A percentile compares a stretch with the other conserved stretches of the same genome.
Conservation (phyloP, 2,888 invertebrate genomes). For the Xanthorhoe spadicearia region DNA sequence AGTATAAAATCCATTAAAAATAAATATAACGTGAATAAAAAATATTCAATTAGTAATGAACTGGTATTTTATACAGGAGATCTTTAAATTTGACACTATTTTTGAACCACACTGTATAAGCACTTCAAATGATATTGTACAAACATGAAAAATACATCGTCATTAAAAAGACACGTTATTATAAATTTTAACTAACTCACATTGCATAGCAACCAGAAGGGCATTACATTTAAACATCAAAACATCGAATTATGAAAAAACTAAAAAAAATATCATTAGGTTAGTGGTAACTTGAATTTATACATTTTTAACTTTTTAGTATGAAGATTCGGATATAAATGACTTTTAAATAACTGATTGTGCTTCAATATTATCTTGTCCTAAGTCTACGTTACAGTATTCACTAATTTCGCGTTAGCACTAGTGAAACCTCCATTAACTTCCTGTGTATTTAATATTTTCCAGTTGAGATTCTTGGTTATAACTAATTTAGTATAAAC, state of each 20-base stretch:
- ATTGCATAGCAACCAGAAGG: constrained; percentile 8
- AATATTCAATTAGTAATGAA: not conserved
- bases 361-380: constrained; percentile 68
- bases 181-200: constrained; percentile 6
- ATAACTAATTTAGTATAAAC: too few species aligned
- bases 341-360: constrained; percentile 60
- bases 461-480: constrained; percentile 66
- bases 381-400: constrained; percentile 65
- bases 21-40: not conserved
- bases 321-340: constrained; percentile 11
- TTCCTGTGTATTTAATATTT: constrained; percentile 68
- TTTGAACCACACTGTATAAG: not conserved
- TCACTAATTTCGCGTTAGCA: constrained; percentile 65
- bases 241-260: constrained; percentile 16
- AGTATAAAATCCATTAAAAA: too few species aligned
- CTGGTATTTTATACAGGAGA: not conserved
- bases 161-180: constrained; percentile 9
- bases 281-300: not conserved
- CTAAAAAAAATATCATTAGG: not conserved
- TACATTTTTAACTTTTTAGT: not conserved
- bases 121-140: constrained; percentile 2
- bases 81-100: not conserved
- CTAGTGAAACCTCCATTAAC: constrained; percentile 64
- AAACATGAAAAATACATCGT: constrained; percentile 9
- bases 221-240: constrained; percentile 21